A percentile compares a stretch with the other conserved stretches of the same genome.
These are phyloP conservation scores for Anthoscopus minutus DNA, from an alignment of 2,113 vertebrate genomes.

Conservation along the genomic window DNA sequence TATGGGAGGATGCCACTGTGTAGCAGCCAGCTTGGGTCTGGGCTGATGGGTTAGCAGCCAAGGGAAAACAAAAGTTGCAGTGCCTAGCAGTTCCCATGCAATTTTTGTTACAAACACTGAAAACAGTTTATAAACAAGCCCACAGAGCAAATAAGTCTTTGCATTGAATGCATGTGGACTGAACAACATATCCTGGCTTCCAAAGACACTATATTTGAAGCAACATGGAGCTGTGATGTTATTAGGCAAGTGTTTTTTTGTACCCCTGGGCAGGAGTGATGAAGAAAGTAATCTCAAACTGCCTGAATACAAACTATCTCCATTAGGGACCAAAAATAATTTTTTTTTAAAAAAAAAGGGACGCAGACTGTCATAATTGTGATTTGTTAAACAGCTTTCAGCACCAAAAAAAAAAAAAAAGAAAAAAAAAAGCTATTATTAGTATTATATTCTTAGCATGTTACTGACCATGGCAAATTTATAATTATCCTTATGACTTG, in stretches of 20 bases:
- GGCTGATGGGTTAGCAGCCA: not conserved
- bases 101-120: not conserved
- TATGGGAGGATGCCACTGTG: not conserved
- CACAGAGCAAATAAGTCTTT: not conserved
- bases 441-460: conserved; percentile 45
- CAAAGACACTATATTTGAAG: not conserved
- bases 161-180: not conserved
- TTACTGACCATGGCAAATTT: conserved; percentile 50
- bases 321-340: not conserved
- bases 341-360: not conserved
- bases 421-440: not conserved
- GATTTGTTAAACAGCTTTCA: not conserved
- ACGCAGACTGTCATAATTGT: not conserved
- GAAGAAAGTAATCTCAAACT: not conserved
- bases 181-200: not conserved
- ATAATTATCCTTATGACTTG: conserved; percentile 29
- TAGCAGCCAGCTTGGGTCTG: not conserved
- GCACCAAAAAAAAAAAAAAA: not conserved
- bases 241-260: not conserved
- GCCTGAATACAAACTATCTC: not conserved
- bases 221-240: not conserved
- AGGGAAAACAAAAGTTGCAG: not conserved
- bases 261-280: not conserved
- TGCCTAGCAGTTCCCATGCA: not conserved
- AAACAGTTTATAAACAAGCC: not conserved